Evolutionary conservation across 2,888 invertebrate species (phyloP), one percentile per base, ranked within the genome.

Genomic region (Augiades crinisus): DNA sequence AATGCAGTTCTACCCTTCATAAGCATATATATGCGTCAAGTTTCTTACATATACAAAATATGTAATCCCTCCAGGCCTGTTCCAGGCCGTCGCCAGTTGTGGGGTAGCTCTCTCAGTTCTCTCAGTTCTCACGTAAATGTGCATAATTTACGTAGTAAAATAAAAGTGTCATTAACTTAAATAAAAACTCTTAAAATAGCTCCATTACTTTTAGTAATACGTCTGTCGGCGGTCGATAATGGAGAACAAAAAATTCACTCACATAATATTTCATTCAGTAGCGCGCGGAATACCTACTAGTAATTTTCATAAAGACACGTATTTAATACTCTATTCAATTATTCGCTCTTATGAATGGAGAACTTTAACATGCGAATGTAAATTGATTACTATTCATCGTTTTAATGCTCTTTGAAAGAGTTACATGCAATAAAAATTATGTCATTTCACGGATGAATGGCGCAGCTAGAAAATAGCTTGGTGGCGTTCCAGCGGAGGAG

Each of bases 341-440:
- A 50, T 50, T 43, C 43, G 50, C 34, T 34, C 34, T 50, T 50
- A 50, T 50, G 50, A 50, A 43, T 50, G 43, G 36, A 43, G 27
- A 27, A 34, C 34, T 24, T 43, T 19, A 49, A 40, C 49, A 41
- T 49, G 49, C 49, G 49, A 49, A 49, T 43, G 41, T 50, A 43
- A 43, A 36, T 50, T 43, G 49, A 43, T 50, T 50, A 43, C 49
- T 41, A 50, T 49, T 50, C 49, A 43, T 36, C 34, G 49, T 41
- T 36, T 43, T 33, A 49, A n/a, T 43, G 41, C 27, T 50, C 49
- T 31, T 49, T 40, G 49, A 41, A 41, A 49, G 40, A 49, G 49
- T 50, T 43, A 50, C 49, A 34, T 50, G 49, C 41, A 43, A 50
- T 50, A 34, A 50, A 43, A 50, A 50, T 50, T 50, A 50, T 50